Conservation (phyloP, 1,140 invertebrate species). For the Drosophila orena region DNA sequence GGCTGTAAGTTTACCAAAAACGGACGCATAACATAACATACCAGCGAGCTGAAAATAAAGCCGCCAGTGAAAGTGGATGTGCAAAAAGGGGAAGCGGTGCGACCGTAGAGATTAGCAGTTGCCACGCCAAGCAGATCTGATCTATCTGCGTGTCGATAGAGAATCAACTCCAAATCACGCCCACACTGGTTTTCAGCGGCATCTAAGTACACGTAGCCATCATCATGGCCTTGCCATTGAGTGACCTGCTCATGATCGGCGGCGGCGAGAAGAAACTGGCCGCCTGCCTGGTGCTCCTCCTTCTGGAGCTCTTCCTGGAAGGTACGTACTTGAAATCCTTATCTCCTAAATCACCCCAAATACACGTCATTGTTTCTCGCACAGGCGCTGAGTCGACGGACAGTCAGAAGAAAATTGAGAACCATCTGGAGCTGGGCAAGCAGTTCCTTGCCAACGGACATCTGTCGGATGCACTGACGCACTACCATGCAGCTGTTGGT, state of each 20-base stretch:
- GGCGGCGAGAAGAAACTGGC: constrained; percentile 75
- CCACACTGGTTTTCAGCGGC: constrained; percentile 33
- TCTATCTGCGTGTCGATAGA: constrained; percentile 59
- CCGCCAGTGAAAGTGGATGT: background rate
- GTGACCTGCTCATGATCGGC: constrained; percentile 71
- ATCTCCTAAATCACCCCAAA: constrained; percentile 16
- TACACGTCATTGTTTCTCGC: constrained; percentile 38
- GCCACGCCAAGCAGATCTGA: constrained; percentile 61
- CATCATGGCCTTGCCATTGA: constrained; percentile 72
- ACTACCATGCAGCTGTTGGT: constrained; percentile 99
- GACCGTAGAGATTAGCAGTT: constrained; percentile 53
- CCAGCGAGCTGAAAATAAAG: constrained; percentile 35
- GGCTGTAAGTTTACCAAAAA: constrained; percentile 44
- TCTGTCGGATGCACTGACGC: constrained; percentile 97
- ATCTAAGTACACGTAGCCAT: constrained; percentile 26
- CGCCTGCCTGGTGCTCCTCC: constrained; percentile 72
- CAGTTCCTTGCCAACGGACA: constrained; percentile 96
- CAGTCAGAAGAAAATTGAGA: constrained; percentile 92
- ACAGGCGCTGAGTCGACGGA: constrained; percentile 87
- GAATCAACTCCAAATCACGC: constrained; percentile 50
- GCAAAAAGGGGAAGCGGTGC: constrained; percentile 21
- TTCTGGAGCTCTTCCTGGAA: constrained; percentile 81
- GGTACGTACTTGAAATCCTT: constrained; percentile 46
- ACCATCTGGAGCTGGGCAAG: constrained; percentile 96
- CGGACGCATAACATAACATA: constrained; percentile 46